Base-by-base conservation (phyloP, 2,113 vertebrate genomes). In the Fulmarus glacialis region DNA sequence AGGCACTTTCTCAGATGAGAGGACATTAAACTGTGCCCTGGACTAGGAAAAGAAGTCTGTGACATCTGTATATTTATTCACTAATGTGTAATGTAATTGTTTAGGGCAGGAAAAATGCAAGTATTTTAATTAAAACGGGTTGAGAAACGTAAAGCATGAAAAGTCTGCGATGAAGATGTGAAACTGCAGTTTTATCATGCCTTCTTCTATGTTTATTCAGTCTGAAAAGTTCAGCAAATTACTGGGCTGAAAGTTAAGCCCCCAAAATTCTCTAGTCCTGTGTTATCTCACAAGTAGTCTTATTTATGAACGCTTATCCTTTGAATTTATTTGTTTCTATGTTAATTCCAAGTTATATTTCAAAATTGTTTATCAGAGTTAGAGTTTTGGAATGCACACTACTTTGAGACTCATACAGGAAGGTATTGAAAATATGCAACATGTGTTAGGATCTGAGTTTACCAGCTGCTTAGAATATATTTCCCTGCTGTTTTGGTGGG, bases 251-350 rank as follows among this genome's bases (percentile, higher is more conserved):
- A 94, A 93, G 59, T 70, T 43, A 84, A 88, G 16, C 62, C 52
- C 24, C 36, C 24, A 3, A 68, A 73, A 59, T 58, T 90, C 52
- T 89, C 38, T 24, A 63, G 64, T 75, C 63, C 47, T 53, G 4
- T 83, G 53, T 95, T 97, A 95, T 95, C 95, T 96, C 4, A 1
- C 34, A 88, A 90, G 32, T 34, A 83, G 27, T 55, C 81, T 91
- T 92, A 80, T 95, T 95, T 95, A 90, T 68, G 85, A 78, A 94
- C 81, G 38, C 50, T 90, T 91, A 84, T 93, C 38, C 16, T 62
- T 90, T 58, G 48, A 84, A 93, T 96, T 80, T 85, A 19, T 82
- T 84, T 96, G n/a, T 93, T 96, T 87, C 56, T 95, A 36, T 96
- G 55, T 80, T 88, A 95, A 83, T 80, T 97, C 59, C 13, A 93